Conservation (phyloP, 2,113 vertebrate genomes). For the Spea multiplicata region DNA sequence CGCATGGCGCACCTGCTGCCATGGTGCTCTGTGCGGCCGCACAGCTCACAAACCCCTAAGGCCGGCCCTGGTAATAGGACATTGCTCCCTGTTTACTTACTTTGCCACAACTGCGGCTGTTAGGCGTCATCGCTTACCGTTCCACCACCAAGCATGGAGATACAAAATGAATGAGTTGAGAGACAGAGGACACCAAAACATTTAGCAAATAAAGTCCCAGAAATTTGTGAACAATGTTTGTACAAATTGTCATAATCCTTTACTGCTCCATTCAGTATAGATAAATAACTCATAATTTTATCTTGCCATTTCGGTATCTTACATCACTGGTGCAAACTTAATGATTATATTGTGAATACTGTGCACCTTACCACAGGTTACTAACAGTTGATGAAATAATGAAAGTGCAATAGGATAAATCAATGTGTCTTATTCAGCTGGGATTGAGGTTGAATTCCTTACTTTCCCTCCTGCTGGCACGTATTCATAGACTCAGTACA, state of each 20-base stretch:
- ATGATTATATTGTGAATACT: conserved; percentile 34
- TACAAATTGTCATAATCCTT: not conserved
- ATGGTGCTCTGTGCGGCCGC: too few relatives aligned
- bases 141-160: too few relatives aligned
- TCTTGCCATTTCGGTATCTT: conserved; percentile 30
- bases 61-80: too few relatives aligned
- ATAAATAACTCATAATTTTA: conserved; percentile 15
- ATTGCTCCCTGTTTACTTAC: too few relatives aligned
- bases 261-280: not conserved
- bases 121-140: too few relatives aligned
- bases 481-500: conserved; percentile 7
- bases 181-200: too few relatives aligned
- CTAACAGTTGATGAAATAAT: conserved; percentile 40
- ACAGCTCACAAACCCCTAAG: too few relatives aligned
- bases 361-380: conserved; percentile 25
- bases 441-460: conserved; percentile 31
- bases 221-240: too few relatives aligned
- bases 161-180: too few relatives aligned
- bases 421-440: conserved; percentile 30
- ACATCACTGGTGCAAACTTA: conserved; percentile 10
- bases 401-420: conserved; percentile 34
- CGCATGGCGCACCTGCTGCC: too few relatives aligned
- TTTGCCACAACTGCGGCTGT: too few relatives aligned
- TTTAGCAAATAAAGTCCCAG: too few relatives aligned
- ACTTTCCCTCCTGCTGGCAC: conserved; percentile 28